These are phyloP conservation scores for Hydrotaea diabolus DNA, from an alignment of 2,888 invertebrate species.

Conservation along the genomic window DNA sequence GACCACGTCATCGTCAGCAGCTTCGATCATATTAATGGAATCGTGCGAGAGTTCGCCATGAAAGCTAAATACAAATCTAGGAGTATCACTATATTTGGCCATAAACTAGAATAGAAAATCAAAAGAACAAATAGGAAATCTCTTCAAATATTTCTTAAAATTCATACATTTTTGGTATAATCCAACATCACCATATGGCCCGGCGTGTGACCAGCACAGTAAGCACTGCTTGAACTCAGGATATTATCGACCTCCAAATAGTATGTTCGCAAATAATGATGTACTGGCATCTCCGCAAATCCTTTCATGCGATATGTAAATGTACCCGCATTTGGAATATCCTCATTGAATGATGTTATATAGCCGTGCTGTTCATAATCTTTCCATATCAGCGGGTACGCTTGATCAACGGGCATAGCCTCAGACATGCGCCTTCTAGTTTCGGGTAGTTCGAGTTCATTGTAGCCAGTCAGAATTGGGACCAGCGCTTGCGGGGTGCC, in stretches of 20 bases:
- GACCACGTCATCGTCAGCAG: conserved; percentile 88
- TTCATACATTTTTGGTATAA: conserved; percentile 84
- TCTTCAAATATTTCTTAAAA: neutral
- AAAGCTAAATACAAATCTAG: conserved; percentile 93
- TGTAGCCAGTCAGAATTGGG: conserved; percentile 92
- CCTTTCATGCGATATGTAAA: conserved; percentile 95
- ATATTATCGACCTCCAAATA: conserved; percentile 85
- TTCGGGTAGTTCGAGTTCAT: conserved; percentile 93
- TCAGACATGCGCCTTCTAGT: conserved; percentile 86
- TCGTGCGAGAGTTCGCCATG: conserved; percentile 94
- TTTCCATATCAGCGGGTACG: conserved; percentile 93
- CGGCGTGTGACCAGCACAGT: conserved; percentile 88
- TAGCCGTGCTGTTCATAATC: conserved; percentile 87
- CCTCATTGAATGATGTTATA: conserved; percentile 92
- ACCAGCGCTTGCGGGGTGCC: conserved; percentile 93
- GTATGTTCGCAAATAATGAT: conserved; percentile 93
- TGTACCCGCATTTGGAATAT: conserved; percentile 90
- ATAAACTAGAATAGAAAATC: conserved; percentile 80
- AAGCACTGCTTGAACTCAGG: conserved; percentile 82
- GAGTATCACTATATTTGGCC: conserved; percentile 84
- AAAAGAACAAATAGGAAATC: neutral
- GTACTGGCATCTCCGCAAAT: conserved; percentile 90
- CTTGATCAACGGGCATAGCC: conserved; percentile 85
- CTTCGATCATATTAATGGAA: conserved; percentile 89
- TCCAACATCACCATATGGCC: conserved; percentile 86